Evolutionary conservation across 2,113 vertebrate species (phyloP).

Genomic region (Fregata magnificens): DNA sequence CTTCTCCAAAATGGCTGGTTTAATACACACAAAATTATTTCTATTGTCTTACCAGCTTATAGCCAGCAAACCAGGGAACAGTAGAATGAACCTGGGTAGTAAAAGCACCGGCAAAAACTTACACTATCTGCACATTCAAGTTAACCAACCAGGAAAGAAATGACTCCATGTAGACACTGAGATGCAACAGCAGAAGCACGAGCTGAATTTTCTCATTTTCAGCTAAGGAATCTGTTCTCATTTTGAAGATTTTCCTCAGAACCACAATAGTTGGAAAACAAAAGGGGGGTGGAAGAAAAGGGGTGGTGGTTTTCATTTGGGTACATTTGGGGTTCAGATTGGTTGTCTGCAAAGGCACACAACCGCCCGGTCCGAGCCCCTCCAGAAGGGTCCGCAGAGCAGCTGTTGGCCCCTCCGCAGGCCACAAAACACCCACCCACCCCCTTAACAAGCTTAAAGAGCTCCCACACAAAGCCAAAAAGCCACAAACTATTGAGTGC

Average conservation of each 20-base stretch:
- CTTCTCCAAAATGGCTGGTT: background rate
- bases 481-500: background rate
- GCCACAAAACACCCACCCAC: background rate
- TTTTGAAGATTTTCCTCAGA: background rate
- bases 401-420: background rate
- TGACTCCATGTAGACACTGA: accelerated
- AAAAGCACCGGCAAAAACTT: background rate
- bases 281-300: background rate
- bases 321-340: no score
- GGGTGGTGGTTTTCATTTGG: background rate
- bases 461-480: background rate
- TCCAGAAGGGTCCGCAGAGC: background rate
- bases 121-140: no score
- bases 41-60: background rate
- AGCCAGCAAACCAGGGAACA: background rate
- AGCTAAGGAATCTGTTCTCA: background rate
- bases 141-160: background rate
- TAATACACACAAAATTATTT: background rate
- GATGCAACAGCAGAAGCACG: background rate
- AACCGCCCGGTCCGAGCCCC: background rate
- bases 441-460: background rate
- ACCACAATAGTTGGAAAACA: background rate
- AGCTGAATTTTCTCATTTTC: background rate
- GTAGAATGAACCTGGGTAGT: background rate
- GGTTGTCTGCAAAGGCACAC: background rate